Conservation (phyloP, 2,797 vertebrate species). For the Orestias chungarensis region DNA sequence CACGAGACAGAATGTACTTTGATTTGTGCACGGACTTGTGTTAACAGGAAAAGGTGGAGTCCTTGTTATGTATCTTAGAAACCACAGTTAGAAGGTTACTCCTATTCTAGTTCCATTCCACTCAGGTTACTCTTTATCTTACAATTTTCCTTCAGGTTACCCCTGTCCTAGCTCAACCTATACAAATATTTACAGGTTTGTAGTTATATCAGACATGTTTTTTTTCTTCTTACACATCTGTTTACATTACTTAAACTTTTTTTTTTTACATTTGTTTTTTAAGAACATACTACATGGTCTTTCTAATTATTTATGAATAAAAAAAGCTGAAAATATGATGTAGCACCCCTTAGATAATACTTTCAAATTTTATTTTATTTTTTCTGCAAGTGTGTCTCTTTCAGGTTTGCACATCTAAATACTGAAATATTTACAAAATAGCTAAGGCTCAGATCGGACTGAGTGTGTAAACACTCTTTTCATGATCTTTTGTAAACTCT, state of each 20-base stretch:
- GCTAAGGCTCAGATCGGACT: neutral
- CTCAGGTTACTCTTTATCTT: slow-evolving; percentile 15
- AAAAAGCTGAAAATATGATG: neutral
- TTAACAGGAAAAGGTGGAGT: slow-evolving; percentile 49
- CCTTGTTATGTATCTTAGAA: neutral
- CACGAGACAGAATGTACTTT: neutral
- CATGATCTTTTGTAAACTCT: neutral
- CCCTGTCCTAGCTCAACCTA: neutral
- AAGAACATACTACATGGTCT: neutral
- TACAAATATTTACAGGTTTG: neutral
- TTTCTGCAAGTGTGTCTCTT: neutral
- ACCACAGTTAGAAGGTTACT: neutral
- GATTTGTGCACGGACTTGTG: slow-evolving; percentile 24
- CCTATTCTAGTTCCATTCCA: slow-evolving; percentile 19
- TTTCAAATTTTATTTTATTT: neutral
- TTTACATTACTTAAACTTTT: neutral
- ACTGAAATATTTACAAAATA: neutral
- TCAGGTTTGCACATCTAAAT: slow-evolving; percentile 2
- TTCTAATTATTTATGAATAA: neutral
- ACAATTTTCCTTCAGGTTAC: neutral
- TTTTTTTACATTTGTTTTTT: neutral
- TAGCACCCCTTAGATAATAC: neutral
- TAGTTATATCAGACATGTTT: neutral
- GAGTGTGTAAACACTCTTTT: neutral
- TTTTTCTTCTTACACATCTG: neutral